phyloP scores from a whole-genome alignment of 1,140 invertebrate species.

The Oscheius sp. region DNA sequence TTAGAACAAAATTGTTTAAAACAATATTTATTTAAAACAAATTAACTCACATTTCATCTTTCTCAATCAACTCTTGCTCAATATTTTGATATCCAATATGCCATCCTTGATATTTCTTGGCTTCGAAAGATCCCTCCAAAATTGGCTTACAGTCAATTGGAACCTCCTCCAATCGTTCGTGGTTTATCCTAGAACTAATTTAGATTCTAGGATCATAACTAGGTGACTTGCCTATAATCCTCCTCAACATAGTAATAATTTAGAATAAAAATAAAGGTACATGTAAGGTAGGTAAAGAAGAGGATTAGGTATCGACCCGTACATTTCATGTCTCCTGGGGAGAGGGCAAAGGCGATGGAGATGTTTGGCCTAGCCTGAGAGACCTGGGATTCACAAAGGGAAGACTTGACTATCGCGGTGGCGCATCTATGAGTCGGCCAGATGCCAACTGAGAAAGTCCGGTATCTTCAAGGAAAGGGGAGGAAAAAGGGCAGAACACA shows the following conservation, averaged over 20 bases:
- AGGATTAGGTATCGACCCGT: background rate
- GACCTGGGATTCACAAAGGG: too few relatives aligned
- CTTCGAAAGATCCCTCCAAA: background rate
- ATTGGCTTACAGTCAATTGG: background rate
- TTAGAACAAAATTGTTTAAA: too few relatives aligned
- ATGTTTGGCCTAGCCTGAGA: background rate
- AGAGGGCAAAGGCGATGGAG: background rate
- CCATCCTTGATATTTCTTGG: background rate
- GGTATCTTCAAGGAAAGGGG: too few relatives aligned
- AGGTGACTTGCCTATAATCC: background rate
- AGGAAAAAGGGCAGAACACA: too few relatives aligned
- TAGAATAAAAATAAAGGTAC: background rate
- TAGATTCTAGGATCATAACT: too few relatives aligned
- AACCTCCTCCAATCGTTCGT: background rate
- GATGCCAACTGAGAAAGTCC: too few relatives aligned
- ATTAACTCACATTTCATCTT: background rate
- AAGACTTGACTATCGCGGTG: too few relatives aligned
- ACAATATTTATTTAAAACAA: too few relatives aligned
- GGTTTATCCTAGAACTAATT: background rate
- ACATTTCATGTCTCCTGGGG: constrained; percentile 3
- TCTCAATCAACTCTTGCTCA: background rate
- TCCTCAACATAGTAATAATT: background rate
- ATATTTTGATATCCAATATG: background rate
- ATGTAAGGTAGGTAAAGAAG: background rate
- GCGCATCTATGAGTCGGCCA: too few relatives aligned